Conservation (phyloP, 2,797 vertebrate genomes). For the Paratrypauchen microcephalus region DNA sequence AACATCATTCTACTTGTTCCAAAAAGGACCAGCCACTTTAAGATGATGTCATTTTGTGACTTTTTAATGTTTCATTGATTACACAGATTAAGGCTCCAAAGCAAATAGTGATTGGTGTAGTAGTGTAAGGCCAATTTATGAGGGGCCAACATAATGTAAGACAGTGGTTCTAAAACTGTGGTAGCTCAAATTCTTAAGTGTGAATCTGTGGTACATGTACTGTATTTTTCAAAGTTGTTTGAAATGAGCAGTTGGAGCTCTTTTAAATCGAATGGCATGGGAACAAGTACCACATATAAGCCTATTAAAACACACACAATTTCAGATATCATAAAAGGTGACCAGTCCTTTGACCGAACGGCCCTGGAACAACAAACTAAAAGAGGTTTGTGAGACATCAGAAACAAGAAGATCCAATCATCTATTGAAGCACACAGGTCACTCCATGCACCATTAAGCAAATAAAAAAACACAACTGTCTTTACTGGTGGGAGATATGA, state of each 20-base stretch:
- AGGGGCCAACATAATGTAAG: neutral
- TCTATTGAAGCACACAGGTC: constrained; percentile 18
- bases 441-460: constrained; percentile 46
- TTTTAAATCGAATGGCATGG: neutral
- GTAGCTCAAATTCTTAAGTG: too few relatives aligned
- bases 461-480: constrained; percentile 50
- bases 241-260: neutral
- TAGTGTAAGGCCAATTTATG: neutral
- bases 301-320: neutral
- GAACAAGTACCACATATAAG: neutral
- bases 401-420: neutral
- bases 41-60: neutral
- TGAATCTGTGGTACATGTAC: too few relatives aligned
- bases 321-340: neutral
- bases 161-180: neutral
- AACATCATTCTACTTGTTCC: neutral
- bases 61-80: neutral
- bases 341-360: neutral
- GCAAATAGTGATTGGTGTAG: neutral
- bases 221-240: neutral
- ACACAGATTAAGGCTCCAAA: neutral
- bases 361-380: neutral
- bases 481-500: constrained; percentile 41
- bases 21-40: neutral
- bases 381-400: neutral